Conservation (phyloP, 2,797 vertebrate genomes). For the Tragopan temminckii region DNA sequence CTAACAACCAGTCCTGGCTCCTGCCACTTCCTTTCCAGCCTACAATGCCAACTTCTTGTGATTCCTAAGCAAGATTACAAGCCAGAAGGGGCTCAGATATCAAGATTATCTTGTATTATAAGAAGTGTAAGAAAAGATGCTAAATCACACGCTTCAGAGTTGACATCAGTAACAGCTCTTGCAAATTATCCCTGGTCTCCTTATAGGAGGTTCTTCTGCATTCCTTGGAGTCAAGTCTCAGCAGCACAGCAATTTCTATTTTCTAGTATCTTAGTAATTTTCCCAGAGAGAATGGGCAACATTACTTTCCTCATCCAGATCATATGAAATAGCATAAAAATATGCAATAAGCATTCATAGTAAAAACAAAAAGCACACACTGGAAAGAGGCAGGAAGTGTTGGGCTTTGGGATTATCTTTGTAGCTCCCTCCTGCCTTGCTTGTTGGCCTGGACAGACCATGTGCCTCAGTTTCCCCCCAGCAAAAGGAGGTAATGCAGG, state of each 20-base stretch:
- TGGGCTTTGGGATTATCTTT: neutral
- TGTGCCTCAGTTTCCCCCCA: conserved; percentile 9
- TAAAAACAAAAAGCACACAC: neutral
- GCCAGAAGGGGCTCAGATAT: neutral
- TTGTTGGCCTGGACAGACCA: neutral
- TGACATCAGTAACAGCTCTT: neutral
- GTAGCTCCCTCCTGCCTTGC: neutral
- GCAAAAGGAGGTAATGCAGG: neutral
- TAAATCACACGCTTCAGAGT: neutral
- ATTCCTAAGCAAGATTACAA: neutral
- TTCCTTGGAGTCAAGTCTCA: neutral
- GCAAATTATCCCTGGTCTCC: neutral
- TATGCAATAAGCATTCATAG: fast-evolving
- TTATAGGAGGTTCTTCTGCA: neutral
- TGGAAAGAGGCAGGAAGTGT: neutral
- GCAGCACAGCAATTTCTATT: neutral
- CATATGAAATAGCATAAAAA: neutral
- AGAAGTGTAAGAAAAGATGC: neutral
- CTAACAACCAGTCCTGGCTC: conserved; percentile 35
- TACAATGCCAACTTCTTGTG: neutral
- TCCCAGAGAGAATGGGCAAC: neutral
- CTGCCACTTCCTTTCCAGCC: conserved; percentile 37
- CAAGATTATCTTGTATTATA: neutral
- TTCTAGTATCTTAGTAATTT: neutral
- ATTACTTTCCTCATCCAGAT: neutral